Evolutionary conservation across 1,140 invertebrate genomes (phyloP), one percentile per base, ranked within the genome.

Genomic region (Dreissena rostriformis): DNA sequence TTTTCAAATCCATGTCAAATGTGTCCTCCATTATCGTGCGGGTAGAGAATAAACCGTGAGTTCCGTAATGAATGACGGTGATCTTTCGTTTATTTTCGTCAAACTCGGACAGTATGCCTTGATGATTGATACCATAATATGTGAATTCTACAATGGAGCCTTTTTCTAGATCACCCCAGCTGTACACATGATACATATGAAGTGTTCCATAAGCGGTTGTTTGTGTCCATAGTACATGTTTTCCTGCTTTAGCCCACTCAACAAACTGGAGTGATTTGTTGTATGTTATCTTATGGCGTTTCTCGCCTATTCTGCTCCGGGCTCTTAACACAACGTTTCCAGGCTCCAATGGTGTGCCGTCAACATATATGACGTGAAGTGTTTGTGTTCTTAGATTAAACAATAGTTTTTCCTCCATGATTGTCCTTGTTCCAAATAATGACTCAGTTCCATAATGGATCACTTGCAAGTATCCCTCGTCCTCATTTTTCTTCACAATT

Each of bases 31-130:
- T 72, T 11, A 81, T 72, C 8, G 68, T 81, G 70, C 78, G 49
- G 17, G 78, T 72, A 22, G 73, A 72, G 49, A 83, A 76, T 8
- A 83, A 29, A 39, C 76, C 51, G 14, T 19, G 14, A n/a, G 73
- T 63, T 57, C 81, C 81, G 51, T 83, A 83, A 72, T 83, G 81
- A 49, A 83, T 76, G 1, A 83, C 73, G 12, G 53, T 83, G 2
- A 83, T 83, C 53, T 14, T 76, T n/a, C 63, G 67, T 12, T 7
- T 22, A 17, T 29, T 68, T 52, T 68, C 26, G 24, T 76, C 52
- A 8, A 29, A 17, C 14, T 75, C 28, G 1, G 73, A 63, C 61
- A 83, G 65, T 14, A 83, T 83, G 17, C 73, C 81, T 49, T 75
- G 72, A 28, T 83, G 81, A 63, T 49, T 68, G 17, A 83, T 68